These are phyloP conservation scores for Atherinosoma microstoma DNA, from an alignment of 2,797 vertebrate genomes.

Conservation along the genomic window DNA sequence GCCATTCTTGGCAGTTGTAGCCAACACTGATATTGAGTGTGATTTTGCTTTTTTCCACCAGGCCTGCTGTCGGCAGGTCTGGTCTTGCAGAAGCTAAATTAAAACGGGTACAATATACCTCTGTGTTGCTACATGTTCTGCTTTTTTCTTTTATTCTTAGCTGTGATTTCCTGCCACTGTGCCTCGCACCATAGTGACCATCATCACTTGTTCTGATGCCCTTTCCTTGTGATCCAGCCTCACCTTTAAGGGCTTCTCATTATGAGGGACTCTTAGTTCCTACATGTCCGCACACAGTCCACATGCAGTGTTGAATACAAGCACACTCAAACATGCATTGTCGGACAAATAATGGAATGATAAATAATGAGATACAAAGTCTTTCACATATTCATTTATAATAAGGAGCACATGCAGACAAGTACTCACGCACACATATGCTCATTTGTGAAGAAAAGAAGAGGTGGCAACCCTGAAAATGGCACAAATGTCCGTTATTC, in stretches of 20 bases:
- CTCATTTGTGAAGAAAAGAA: slow-evolving; percentile 48
- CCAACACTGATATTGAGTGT: slow-evolving; percentile 69
- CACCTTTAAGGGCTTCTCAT: slow-evolving; percentile 70
- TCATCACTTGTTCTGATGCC: slow-evolving; percentile 67
- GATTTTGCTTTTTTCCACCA: slow-evolving; percentile 53
- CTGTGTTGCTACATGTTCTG: slow-evolving; percentile 43
- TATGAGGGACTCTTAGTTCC: slow-evolving; percentile 51
- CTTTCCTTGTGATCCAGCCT: slow-evolving; percentile 65
- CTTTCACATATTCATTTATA: slow-evolving; percentile 33
- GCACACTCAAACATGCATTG: slow-evolving; percentile 8
- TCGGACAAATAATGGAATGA: slow-evolving; percentile 9
- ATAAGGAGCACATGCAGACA: slow-evolving; percentile 6
- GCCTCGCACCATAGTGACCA: slow-evolving; percentile 60
- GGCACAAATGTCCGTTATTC: slow-evolving; percentile 76
- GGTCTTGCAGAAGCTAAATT: slow-evolving; percentile 55
- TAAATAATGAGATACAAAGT: slow-evolving; percentile 19
- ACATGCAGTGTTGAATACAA: slow-evolving; percentile 3
- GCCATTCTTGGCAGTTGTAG: slow-evolving; percentile 70
- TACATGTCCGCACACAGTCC: slow-evolving; percentile 12
- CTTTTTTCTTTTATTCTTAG: slow-evolving; percentile 18
- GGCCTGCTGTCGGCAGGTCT: slow-evolving; percentile 40
- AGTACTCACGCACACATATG: slow-evolving; percentile 9
- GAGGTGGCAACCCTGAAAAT: slow-evolving; percentile 68
- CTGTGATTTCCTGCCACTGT: slow-evolving; percentile 53
- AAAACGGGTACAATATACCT: slow-evolving; percentile 48